Evolutionary conservation across 2,113 vertebrate species (phyloP).

Genomic region (Platysteira castanea): DNA sequence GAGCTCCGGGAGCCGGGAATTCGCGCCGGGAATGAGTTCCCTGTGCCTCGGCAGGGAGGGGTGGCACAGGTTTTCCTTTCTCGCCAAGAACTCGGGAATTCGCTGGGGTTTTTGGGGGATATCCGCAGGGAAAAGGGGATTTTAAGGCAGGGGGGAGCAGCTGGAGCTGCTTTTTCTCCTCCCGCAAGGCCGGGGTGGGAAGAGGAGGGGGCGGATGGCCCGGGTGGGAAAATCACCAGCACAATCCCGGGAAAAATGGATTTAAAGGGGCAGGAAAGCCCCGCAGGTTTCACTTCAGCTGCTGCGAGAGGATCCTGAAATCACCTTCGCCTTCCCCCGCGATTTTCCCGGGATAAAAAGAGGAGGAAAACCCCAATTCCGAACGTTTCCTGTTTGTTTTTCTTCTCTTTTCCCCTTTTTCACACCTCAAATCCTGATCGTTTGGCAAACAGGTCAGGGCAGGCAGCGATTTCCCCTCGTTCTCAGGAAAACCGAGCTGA

Average conservation of each 20-base stretch:
- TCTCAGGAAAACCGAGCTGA: neutral
- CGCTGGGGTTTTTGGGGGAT: neutral
- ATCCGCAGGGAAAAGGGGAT: neutral
- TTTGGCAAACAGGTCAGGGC: neutral
- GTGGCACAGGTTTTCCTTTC: neutral
- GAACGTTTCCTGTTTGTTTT: neutral
- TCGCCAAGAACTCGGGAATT: neutral
- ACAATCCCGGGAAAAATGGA: neutral
- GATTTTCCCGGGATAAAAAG: neutral
- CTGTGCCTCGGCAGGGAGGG: neutral
- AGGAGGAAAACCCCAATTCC: neutral
- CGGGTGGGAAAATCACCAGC: neutral
- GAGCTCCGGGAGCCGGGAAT: accelerated
- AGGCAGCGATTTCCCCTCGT: neutral
- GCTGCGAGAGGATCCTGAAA: neutral
- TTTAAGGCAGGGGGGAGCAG: neutral
- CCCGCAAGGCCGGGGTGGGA: neutral
- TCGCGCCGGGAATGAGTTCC: neutral
- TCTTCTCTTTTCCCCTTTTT: neutral
- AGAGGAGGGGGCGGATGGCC: neutral
- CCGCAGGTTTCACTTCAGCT: neutral
- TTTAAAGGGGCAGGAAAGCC: neutral
- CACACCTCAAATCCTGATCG: neutral
- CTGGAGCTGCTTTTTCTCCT: neutral
- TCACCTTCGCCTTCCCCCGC: neutral